Percentiles rank a stretch among this genome's conserved stretches.
phyloP scores from a whole-genome alignment of 2,888 invertebrate genomes.

The Dendrolimus pini region DNA sequence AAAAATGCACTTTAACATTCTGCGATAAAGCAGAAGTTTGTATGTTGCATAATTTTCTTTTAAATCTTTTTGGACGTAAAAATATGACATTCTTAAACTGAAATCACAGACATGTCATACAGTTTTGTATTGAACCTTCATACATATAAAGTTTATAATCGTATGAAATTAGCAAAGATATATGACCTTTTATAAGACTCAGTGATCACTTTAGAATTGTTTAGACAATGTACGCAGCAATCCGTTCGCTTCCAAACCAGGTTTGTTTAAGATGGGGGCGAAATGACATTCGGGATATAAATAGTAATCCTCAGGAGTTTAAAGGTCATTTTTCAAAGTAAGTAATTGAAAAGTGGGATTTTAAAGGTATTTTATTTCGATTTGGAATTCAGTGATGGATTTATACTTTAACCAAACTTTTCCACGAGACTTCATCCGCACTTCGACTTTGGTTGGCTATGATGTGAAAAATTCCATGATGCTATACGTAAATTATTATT shows the following conservation, averaged over 20 bases:
- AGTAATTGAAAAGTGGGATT: conserved; percentile 27
- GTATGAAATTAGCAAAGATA: conserved; percentile 8
- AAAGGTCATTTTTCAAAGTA: conserved; percentile 67
- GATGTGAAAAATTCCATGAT: too few relatives aligned
- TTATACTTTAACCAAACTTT: too few relatives aligned
- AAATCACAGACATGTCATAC: conserved; percentile 21
- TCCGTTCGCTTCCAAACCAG: conserved; percentile 66
- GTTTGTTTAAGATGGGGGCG: conserved; percentile 65
- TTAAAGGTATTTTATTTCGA: too few relatives aligned
- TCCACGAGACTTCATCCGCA: too few relatives aligned
- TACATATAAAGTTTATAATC: conserved; percentile 11
- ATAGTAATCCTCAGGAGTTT: conserved; percentile 49
- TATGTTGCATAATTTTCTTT: conserved; percentile 13
- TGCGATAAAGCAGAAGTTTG: not conserved
- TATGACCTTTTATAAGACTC: conserved; percentile 32
- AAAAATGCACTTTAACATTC: not conserved
- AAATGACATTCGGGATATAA: conserved; percentile 66
- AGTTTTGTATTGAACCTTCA: conserved; percentile 8
- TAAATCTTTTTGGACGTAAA: conserved; percentile 26
- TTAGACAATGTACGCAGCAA: conserved; percentile 66
- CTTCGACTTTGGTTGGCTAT: too few relatives aligned
- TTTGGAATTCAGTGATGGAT: too few relatives aligned
- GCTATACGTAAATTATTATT: too few relatives aligned
- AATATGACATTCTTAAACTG: conserved; percentile 14
- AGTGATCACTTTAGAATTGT: conserved; percentile 60